Percentiles rank a stretch among this genome's conserved stretches.
Conservation (phyloP, 92 coral and sea anemone genomes). For the Palythoa grandiflora region DNA sequence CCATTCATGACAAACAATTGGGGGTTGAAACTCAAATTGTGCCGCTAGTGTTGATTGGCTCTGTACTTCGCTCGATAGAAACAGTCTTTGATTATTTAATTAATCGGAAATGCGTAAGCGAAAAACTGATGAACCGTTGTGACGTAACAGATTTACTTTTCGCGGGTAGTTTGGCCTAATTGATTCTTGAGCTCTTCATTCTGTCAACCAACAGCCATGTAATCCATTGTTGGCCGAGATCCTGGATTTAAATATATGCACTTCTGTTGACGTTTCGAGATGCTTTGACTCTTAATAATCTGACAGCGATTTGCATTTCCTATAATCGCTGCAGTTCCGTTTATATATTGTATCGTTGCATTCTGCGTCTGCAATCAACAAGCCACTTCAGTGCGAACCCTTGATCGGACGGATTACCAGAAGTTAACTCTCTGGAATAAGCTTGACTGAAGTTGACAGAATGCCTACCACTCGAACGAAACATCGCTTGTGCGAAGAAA, state of each 20-base stretch:
- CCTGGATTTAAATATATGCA: conserved; percentile 67
- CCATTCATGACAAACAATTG: conserved; percentile 33
- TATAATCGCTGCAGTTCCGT: conserved; percentile 32
- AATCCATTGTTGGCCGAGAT: conserved; percentile 54
- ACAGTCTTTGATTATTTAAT: conserved; percentile 60
- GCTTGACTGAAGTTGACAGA: conserved; percentile 7
- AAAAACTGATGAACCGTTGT: conserved; percentile 42
- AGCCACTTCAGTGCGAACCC: conserved; percentile 14
- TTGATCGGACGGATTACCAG: conserved; percentile 21
- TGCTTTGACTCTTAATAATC: conserved; percentile 68
- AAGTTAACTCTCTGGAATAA: not conserved
- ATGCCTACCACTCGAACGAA: conserved; percentile 48
- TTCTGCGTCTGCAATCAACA: not conserved
- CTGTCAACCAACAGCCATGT: conserved; percentile 52
- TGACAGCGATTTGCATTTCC: conserved; percentile 48
- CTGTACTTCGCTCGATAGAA: not conserved
- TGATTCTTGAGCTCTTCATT: conserved; percentile 53
- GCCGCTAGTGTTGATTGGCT: conserved; percentile 34
- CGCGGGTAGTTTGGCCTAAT: conserved; percentile 72
- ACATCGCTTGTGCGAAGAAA: conserved; percentile 31
- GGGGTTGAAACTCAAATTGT: conserved; percentile 29
- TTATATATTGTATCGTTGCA: conserved; percentile 15
- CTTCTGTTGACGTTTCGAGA: conserved; percentile 60
- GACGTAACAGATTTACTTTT: conserved; percentile 78
- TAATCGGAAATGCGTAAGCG: conserved; percentile 76